Percentiles rank a stretch among this genome's conserved stretches.
Conservation (phyloP, 2,113 vertebrate species). For the Xyrauchen texanus region DNA sequence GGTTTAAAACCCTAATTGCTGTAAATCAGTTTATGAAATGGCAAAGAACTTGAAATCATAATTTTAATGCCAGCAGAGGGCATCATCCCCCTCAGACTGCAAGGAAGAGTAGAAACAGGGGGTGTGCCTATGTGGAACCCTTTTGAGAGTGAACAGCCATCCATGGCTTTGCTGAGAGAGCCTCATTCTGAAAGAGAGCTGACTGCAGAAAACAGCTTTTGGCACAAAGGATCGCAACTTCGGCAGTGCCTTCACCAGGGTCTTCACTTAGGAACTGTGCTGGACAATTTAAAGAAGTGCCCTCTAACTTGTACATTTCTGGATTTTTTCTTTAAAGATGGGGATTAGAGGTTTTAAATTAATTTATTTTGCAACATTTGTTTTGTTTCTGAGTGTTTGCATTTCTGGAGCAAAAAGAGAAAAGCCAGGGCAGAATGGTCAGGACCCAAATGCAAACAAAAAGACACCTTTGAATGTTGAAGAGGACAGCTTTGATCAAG, state of each 20-base stretch:
- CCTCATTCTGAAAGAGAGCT: slow-evolving; percentile 66
- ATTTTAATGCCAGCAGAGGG: slow-evolving; percentile 49
- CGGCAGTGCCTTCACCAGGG: slow-evolving; percentile 19
- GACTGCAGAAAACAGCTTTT: slow-evolving; percentile 60
- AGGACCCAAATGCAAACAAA: slow-evolving; percentile 24
- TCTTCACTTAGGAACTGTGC: not conserved
- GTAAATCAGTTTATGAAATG: not conserved
- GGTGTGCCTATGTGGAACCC: slow-evolving; percentile 36
- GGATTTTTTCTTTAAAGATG: slow-evolving; percentile 41
- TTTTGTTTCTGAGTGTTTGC: slow-evolving; percentile 34
- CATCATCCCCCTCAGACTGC: slow-evolving; percentile 16
- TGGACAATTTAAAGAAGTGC: not conserved
- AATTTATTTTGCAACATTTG: slow-evolving; percentile 33
- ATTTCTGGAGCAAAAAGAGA: slow-evolving; percentile 7
- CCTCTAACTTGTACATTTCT: not conserved
- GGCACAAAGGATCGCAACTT: slow-evolving; percentile 42
- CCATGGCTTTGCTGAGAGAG: slow-evolving; percentile 63
- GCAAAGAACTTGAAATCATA: not conserved
- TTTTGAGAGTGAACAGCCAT: slow-evolving; percentile 68
- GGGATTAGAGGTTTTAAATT: slow-evolving; percentile 8
- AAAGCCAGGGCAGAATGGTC: slow-evolving; percentile 33
- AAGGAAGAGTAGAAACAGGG: slow-evolving; percentile 12
- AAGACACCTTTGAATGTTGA: slow-evolving; percentile 6
- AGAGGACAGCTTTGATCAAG: slow-evolving; percentile 15
- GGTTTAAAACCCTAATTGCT: not conserved